Conservation (phyloP, 2,797 vertebrate species). For the Distichodus sexfasciatus region DNA sequence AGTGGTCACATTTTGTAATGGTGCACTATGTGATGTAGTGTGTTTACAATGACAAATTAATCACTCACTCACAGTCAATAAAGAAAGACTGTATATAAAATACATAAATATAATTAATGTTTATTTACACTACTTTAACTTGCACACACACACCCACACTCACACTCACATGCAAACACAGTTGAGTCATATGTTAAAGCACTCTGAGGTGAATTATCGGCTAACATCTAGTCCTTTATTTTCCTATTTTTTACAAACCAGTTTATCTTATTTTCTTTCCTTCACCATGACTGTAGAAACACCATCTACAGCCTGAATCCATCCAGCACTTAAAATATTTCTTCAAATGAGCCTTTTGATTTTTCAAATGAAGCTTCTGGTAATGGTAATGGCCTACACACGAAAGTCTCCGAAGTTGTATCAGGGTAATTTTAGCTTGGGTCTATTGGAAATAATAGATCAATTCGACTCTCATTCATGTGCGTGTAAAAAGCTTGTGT, state of each 20-base stretch:
- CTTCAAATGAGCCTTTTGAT: background rate
- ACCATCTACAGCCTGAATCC: background rate
- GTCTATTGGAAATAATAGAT: slow-evolving; percentile 12
- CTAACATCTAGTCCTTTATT: background rate
- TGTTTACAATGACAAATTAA: too few species aligned
- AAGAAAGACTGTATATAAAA: too few species aligned
- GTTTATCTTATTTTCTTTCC: background rate
- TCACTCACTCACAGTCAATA: background rate
- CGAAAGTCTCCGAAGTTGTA: slow-evolving; percentile 12
- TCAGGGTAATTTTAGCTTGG: slow-evolving; percentile 14
- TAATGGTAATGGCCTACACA: background rate
- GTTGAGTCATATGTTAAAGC: background rate
- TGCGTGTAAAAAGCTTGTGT: background rate
- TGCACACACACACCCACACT: background rate
- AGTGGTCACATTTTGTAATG: too few species aligned
- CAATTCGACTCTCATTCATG: slow-evolving; percentile 7
- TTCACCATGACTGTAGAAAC: background rate
- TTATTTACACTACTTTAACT: too few species aligned
- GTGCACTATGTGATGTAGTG: too few species aligned
- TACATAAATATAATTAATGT: too few species aligned
- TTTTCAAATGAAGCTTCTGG: background rate
- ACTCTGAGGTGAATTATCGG: background rate
- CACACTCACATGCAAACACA: background rate
- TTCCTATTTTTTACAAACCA: background rate
- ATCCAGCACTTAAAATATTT: background rate